Evolutionary conservation across 2,888 invertebrate genomes (phyloP).

Genomic region (Cheilosia grossa): DNA sequence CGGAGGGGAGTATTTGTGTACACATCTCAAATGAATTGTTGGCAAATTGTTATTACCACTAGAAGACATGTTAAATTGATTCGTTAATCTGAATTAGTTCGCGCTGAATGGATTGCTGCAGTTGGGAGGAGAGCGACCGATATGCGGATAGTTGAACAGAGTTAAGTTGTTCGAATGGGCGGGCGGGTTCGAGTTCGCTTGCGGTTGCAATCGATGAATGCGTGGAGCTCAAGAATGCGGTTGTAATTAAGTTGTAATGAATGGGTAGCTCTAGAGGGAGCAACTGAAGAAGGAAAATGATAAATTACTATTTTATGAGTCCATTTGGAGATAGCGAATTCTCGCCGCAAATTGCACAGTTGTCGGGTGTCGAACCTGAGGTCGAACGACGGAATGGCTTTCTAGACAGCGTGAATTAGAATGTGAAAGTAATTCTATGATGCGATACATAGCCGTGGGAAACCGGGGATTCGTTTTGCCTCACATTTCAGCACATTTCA

Average conservation of each 20-base stretch:
- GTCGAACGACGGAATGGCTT: background rate
- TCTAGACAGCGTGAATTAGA: background rate
- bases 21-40: conserved; percentile 65
- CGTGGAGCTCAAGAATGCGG: conserved; percentile 64
- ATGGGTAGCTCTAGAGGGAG: conserved; percentile 6
- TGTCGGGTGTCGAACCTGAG: background rate
- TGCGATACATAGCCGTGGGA: background rate
- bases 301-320: conserved; percentile 59
- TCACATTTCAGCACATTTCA: too few relatives aligned
- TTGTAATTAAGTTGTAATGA: conserved; percentile 69
- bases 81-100: conserved; percentile 70
- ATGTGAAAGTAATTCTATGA: background rate
- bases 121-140: conserved; percentile 20
- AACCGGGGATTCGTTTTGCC: background rate
- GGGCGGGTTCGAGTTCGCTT: conserved; percentile 4
- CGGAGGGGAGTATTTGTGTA: conserved; percentile 10
- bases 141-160: background rate
- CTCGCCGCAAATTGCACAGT: background rate
- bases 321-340: background rate
- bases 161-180: conserved; percentile 10
- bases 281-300: conserved; percentile 35
- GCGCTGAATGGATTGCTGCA: conserved; percentile 26
- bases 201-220: conserved; percentile 36
- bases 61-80: conserved; percentile 68
- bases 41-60: conserved; percentile 73